phyloP scores from a whole-genome alignment of 1,140 invertebrate species.

The Chionoecetes opilio region DNA sequence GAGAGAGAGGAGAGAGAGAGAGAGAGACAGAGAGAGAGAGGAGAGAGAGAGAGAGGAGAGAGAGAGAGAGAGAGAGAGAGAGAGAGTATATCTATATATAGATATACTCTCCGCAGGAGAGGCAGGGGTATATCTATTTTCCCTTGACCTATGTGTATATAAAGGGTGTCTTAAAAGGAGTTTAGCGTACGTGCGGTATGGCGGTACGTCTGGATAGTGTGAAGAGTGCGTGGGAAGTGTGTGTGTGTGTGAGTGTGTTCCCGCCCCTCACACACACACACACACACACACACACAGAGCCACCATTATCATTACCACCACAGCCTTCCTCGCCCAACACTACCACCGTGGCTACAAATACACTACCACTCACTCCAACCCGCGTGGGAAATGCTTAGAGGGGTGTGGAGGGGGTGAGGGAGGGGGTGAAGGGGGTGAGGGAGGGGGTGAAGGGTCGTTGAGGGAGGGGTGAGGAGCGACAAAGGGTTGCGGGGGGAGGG shows the following conservation, averaged over 20 bases:
- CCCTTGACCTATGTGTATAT: too few species aligned
- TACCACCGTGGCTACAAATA: not conserved
- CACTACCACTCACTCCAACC: not conserved
- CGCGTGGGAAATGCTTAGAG: conserved; percentile 5
- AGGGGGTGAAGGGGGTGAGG: not conserved
- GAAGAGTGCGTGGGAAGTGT: not conserved
- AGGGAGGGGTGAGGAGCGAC: not conserved
- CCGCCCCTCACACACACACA: not conserved
- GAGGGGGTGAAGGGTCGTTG: not conserved
- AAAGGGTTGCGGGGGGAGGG: not conserved
- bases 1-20: too few species aligned
- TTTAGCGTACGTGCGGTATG: too few species aligned
- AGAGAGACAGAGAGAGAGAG: too few species aligned
- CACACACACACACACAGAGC: not conserved
- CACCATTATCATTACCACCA: not conserved
- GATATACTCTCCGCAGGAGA: too few species aligned
- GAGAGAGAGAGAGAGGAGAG: too few species aligned
- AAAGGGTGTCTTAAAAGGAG: too few species aligned
- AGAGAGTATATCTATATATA: too few species aligned
- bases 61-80: too few species aligned
- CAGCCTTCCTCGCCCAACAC: not conserved
- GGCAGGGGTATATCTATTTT: too few species aligned
- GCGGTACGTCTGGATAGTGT: not conserved
- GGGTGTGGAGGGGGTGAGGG: not conserved
- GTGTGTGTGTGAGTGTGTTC: not conserved